Evolutionary conservation across 2,797 vertebrate species (phyloP).

Genomic region (Chaunax sp.): DNA sequence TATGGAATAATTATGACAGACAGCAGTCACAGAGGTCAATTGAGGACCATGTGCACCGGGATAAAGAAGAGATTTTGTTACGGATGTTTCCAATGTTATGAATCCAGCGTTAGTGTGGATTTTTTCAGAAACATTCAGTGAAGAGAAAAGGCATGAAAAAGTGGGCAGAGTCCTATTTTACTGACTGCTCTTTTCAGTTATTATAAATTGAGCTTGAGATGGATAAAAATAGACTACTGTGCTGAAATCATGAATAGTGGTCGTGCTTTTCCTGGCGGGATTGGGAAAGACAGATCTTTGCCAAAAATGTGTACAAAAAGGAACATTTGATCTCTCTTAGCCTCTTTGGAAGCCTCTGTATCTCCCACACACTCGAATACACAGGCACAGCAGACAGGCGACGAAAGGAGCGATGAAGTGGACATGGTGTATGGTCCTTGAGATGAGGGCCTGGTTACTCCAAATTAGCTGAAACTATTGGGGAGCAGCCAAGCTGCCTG

Average conservation of each 20-base stretch:
- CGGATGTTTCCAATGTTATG: background rate
- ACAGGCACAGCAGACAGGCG: slow-evolving; percentile 20
- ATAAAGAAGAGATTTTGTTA: no score
- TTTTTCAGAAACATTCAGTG: background rate
- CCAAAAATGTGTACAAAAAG: slow-evolving; percentile 23
- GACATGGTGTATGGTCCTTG: slow-evolving; percentile 56
- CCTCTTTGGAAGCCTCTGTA: slow-evolving; percentile 31
- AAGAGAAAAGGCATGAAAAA: background rate
- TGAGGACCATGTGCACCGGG: no score
- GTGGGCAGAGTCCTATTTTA: background rate
- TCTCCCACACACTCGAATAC: slow-evolving; percentile 21
- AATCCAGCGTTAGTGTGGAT: background rate
- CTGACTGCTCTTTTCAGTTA: background rate
- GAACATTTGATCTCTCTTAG: slow-evolving; percentile 42
- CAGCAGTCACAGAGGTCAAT: no score
- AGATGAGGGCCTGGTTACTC: slow-evolving; percentile 64
- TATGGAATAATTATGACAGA: no score
- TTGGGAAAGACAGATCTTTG: slow-evolving; percentile 23
- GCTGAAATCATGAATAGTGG: slow-evolving; percentile 13
- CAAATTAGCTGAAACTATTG: slow-evolving; percentile 68
- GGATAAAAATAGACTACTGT: slow-evolving; percentile 26
- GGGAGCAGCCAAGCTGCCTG: slow-evolving; percentile 53
- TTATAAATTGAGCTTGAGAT: slow-evolving; percentile 4
- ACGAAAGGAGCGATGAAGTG: slow-evolving; percentile 59
- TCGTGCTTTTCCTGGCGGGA: slow-evolving; percentile 17